Percentiles rank a stretch among this genome's conserved stretches.
These are phyloP conservation scores for Ambastaia sidthimunki DNA, from an alignment of 2,797 vertebrate species.

Conservation along the genomic window DNA sequence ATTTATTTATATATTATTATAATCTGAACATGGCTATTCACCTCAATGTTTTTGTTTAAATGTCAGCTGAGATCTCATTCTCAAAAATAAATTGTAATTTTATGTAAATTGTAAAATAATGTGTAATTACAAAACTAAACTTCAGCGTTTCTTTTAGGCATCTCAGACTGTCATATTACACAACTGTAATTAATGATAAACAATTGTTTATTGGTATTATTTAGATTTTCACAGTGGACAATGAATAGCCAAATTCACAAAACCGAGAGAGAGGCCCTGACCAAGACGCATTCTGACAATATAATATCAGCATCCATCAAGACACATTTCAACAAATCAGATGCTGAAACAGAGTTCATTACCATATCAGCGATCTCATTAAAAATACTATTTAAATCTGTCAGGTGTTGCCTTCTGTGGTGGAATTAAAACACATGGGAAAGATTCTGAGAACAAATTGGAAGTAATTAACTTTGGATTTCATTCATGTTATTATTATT, in stretches of 20 bases:
- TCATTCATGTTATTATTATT: not conserved
- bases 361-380: not conserved
- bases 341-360: conserved; percentile 2
- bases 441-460: not conserved
- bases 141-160: not conserved
- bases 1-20: too few relatives aligned
- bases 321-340: not conserved
- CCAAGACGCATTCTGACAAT: not conserved
- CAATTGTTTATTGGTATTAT: not conserved
- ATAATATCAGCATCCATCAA: not conserved
- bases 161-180: not conserved
- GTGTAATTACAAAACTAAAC: not conserved
- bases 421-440: not conserved
- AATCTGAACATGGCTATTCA: too few relatives aligned
- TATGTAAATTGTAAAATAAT: too few relatives aligned
- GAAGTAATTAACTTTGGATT: not conserved
- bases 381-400: conserved; percentile 12
- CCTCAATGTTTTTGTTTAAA: conserved; percentile 4
- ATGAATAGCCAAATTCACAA: not conserved
- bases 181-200: not conserved
- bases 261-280: not conserved
- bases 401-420: conserved; percentile 2
- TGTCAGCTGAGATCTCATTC: not conserved
- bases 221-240: not conserved
- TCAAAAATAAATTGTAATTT: conserved; percentile 15